Evolutionary conservation across 1,140 invertebrate species (phyloP).

Genomic region (Rhyacophila brunnea): DNA sequence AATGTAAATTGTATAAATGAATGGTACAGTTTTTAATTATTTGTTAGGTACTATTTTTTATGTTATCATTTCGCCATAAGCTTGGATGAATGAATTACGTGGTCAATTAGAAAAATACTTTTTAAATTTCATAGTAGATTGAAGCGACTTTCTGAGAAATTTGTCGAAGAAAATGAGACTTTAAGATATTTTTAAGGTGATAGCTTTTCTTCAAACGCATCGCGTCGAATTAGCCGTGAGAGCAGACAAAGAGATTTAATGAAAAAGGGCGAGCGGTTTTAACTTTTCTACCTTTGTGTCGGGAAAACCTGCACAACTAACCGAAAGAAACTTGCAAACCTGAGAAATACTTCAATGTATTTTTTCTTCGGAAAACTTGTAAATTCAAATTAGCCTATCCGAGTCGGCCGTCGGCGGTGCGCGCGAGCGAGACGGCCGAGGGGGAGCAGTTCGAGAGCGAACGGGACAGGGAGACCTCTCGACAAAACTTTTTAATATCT

Average conservation of each 20-base stretch:
- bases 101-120: no score
- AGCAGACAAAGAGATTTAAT: constrained; percentile 31
- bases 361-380: constrained; percentile 32
- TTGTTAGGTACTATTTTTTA: no score
- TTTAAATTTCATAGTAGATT: no score
- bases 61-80: no score
- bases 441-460: background rate
- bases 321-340: constrained; percentile 27
- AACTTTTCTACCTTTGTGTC: constrained; percentile 27
- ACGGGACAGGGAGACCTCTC: constrained; percentile 14
- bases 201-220: no score
- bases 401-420: constrained; percentile 29
- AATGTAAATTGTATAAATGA: no score
- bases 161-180: no score
- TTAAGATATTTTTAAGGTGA: no score
- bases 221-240: no score
- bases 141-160: no score
- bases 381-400: constrained; percentile 37
- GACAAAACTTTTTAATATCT: constrained; percentile 36
- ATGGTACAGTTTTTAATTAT: no score
- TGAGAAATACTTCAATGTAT: constrained; percentile 31
- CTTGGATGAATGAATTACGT: no score
- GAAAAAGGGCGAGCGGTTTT: constrained; percentile 22
- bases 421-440: constrained; percentile 8
- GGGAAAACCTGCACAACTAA: constrained; percentile 28